These are phyloP conservation scores for Grantiella picta DNA, from an alignment of 2,113 vertebrate genomes.

Conservation along the genomic window DNA sequence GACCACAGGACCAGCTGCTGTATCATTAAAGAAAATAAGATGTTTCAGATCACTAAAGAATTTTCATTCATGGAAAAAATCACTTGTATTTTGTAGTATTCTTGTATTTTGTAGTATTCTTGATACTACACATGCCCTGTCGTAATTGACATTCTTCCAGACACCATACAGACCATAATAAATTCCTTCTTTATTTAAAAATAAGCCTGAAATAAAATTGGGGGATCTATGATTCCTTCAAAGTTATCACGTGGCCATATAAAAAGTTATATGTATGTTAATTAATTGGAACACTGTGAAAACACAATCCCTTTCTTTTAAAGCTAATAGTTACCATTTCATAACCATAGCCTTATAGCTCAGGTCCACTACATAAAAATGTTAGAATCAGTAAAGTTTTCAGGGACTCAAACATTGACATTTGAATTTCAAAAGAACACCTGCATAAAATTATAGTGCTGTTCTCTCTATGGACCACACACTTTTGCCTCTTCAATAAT, in stretches of 20 bases:
- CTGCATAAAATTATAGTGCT: not conserved
- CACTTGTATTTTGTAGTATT: no score
- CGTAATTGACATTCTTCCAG: not conserved
- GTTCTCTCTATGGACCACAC: not conserved
- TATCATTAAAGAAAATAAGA: not conserved
- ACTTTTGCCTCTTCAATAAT: not conserved
- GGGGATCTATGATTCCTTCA: not conserved
- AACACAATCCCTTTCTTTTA: not conserved
- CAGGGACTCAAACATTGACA: not conserved
- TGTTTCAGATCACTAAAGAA: not conserved
- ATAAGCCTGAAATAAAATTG: not conserved
- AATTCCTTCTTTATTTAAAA: not conserved
- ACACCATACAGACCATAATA: not conserved
- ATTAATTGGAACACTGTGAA: not conserved
- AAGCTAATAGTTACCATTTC: not conserved
- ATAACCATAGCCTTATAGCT: not conserved
- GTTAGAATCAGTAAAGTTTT: not conserved
- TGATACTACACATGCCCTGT: not conserved
- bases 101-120: no score
- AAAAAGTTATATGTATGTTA: not conserved
- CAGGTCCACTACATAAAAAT: not conserved
- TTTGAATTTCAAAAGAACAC: constrained; percentile 39
- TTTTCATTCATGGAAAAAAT: not conserved
- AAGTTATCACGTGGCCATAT: not conserved
- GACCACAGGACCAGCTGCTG: not conserved